Conservation (phyloP, 2,797 vertebrate species). For the Pempheris klunzingeri region DNA sequence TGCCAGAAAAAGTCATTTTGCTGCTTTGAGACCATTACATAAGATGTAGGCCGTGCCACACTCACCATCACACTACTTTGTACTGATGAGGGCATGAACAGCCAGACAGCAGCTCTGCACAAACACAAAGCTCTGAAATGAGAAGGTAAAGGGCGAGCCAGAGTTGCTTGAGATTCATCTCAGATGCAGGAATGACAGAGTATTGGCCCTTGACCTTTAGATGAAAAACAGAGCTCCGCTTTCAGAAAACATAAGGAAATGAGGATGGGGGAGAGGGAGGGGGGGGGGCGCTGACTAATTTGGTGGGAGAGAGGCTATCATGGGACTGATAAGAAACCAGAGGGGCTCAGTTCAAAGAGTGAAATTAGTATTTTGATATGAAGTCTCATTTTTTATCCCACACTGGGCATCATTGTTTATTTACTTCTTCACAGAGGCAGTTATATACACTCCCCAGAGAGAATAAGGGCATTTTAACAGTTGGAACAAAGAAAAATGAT, state of each 20-base stretch:
- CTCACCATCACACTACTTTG: not conserved
- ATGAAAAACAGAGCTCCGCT: constrained; percentile 77
- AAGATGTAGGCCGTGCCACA: not conserved
- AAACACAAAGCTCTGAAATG: not conserved
- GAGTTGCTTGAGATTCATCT: constrained; percentile 20
- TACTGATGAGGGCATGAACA: not conserved
- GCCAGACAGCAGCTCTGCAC: not conserved
- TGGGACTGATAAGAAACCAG: constrained; percentile 78
- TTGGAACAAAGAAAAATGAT: constrained; percentile 39
- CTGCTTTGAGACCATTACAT: not conserved
- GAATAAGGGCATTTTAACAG: constrained; percentile 32
- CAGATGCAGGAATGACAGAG: constrained; percentile 42
- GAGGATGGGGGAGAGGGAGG: constrained; percentile 64
- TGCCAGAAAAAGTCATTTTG: not conserved
- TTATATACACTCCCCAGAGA: constrained; percentile 52
- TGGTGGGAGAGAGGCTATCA: constrained; percentile 56
- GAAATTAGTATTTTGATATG: constrained; percentile 69
- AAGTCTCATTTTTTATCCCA: constrained; percentile 57
- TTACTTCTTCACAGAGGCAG: constrained; percentile 49
- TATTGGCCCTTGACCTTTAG: constrained; percentile 69
- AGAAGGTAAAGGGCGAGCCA: constrained; percentile 28
- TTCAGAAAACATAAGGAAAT: constrained; percentile 72
- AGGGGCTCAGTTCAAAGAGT: constrained; percentile 76
- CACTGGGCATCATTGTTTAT: constrained; percentile 66
- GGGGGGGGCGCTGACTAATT: constrained; percentile 62